Conservation (phyloP, 2,888 invertebrate genomes). For the Lasius fuliginosus region DNA sequence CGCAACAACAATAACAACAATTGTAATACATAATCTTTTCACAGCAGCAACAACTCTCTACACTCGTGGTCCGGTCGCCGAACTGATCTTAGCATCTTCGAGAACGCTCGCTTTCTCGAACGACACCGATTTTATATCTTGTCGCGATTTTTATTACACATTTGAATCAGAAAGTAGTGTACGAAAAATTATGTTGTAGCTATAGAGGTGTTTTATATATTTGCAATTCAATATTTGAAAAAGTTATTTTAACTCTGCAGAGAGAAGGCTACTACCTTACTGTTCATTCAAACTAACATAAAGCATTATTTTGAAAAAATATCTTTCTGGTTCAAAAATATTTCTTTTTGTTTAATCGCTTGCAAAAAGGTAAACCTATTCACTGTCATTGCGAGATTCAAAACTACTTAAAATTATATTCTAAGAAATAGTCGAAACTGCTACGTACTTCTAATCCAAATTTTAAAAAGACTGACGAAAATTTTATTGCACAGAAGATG, state of each 20-base stretch:
- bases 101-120: background rate
- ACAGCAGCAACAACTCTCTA: background rate
- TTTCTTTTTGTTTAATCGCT: background rate
- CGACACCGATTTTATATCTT: background rate
- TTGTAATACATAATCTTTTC: slow-evolving; percentile 7
- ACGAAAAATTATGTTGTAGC: background rate
- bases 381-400: background rate
- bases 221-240: background rate
- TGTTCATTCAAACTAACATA: background rate
- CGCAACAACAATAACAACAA: slow-evolving; percentile 6
- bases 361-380: background rate
- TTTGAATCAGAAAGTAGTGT: background rate
- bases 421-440: background rate
- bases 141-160: slow-evolving; percentile 1
- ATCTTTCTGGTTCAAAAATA: background rate
- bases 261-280: background rate
- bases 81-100: slow-evolving; percentile 38
- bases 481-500: slow-evolving; percentile 5
- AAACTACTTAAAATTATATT: slow-evolving; percentile 5
- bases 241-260: background rate
- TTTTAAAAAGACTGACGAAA: background rate
- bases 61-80: background rate
- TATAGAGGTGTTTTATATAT: background rate
- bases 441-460: background rate
- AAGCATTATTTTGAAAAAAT: background rate